Conservation (phyloP, 2,888 invertebrate genomes). For the Drosophila phalerata region DNA sequence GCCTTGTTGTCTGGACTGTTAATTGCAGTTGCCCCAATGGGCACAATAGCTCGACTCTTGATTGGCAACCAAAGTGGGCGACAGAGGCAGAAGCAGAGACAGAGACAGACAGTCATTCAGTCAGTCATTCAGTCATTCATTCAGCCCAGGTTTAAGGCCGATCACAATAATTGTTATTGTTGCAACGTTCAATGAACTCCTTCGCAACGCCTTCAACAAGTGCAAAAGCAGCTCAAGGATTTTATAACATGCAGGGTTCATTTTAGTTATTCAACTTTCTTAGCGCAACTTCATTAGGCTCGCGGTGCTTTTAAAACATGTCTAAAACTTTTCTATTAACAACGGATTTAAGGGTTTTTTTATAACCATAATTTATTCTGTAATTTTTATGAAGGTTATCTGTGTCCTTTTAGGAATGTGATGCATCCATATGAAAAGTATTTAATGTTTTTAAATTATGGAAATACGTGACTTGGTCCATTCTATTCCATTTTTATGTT, state of each 20-base stretch:
- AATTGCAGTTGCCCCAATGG: constrained; percentile 60
- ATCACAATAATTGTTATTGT: constrained; percentile 49
- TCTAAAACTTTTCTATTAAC: background rate
- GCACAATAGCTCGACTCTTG: constrained; percentile 73
- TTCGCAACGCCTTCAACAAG: constrained; percentile 48
- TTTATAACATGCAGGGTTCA: constrained; percentile 28
- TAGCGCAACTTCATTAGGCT: background rate
- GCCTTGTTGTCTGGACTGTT: constrained; percentile 53
- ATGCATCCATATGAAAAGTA: too few relatives aligned
- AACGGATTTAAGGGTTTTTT: background rate
- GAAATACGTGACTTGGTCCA: too few relatives aligned
- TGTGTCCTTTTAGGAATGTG: too few relatives aligned
- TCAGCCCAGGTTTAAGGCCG: constrained; percentile 54
- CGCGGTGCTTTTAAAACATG: background rate
- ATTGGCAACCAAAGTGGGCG: constrained; percentile 59
- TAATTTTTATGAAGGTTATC: too few relatives aligned
- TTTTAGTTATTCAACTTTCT: constrained; percentile 18
- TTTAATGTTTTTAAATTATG: too few relatives aligned
- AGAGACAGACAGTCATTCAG: constrained; percentile 4
- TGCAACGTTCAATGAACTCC: constrained; percentile 63
- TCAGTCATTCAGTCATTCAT: constrained; percentile 17
- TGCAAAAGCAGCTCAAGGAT: constrained; percentile 40
- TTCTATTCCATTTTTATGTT: too few relatives aligned
- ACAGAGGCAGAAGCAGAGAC: constrained; percentile 4
- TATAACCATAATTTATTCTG: too few relatives aligned